phyloP scores from a whole-genome alignment of 2,888 invertebrate genomes.

The Macaria notata region DNA sequence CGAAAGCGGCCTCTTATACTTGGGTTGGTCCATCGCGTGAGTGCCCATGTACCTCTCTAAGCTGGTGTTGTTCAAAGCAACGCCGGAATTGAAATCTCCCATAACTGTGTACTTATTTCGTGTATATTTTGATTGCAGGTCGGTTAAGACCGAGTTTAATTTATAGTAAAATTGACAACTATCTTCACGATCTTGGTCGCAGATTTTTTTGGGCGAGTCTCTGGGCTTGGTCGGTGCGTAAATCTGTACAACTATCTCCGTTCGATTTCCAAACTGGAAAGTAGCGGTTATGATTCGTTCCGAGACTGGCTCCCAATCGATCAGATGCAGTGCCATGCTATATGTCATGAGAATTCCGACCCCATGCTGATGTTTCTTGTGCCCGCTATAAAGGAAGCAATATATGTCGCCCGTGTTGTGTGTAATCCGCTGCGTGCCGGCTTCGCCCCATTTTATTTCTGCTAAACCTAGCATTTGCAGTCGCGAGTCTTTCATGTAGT shows the following conservation, averaged over 20 bases:
- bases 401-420: background rate
- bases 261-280: background rate
- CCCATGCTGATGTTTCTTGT: background rate
- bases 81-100: slow-evolving; percentile 5
- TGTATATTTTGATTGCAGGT: background rate
- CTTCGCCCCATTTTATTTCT: background rate
- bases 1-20: no score
- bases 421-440: background rate
- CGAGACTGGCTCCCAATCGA: slow-evolving; percentile 1
- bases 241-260: background rate
- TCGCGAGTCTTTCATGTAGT: background rate
- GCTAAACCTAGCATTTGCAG: background rate
- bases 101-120: background rate
- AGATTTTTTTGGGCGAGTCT: background rate
- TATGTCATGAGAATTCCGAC: background rate
- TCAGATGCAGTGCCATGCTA: background rate
- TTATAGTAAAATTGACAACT: background rate
- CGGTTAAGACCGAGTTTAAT: background rate
- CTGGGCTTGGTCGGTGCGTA: background rate
- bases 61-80: background rate
- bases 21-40: background rate
- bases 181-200: background rate
- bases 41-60: slow-evolving; percentile 2
- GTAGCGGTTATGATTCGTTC: slow-evolving; percentile 8
- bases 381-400: background rate